Conservation (phyloP, 2,888 invertebrate species). For the Disparrhopalites patrizii region DNA sequence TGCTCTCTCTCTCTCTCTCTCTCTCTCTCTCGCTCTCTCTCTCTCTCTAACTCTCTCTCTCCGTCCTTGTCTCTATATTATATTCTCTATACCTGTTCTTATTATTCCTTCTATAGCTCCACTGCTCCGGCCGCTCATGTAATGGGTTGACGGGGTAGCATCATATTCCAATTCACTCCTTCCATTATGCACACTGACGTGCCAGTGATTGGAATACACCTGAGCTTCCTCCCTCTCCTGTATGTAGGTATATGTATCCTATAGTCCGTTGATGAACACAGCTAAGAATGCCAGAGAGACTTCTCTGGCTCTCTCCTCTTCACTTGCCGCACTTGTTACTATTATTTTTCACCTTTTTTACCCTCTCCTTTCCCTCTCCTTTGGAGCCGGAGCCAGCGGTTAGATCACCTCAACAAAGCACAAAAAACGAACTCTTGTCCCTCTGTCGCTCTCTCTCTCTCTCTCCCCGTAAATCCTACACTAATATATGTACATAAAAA, state of each 20-base stretch:
- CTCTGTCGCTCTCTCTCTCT: too few species aligned
- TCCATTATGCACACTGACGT: background rate
- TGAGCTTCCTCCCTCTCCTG: background rate
- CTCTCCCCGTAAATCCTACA: background rate
- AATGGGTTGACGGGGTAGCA: background rate
- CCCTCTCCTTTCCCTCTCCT: background rate
- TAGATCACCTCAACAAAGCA: too few species aligned
- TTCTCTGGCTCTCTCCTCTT: background rate
- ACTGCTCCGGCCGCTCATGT: background rate
- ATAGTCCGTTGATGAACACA: background rate
- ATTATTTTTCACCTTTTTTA: slow-evolving; percentile 1
- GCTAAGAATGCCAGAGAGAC: background rate
- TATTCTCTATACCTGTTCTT: too few species aligned
- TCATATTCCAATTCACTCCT: background rate
- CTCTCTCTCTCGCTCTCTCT: background rate
- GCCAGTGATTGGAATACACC: too few species aligned
- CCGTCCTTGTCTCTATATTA: background rate
- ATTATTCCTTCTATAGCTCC: too few species aligned
- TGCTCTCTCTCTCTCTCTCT: background rate
- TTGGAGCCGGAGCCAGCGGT: slow-evolving; percentile 3
- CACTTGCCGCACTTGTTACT: background rate
- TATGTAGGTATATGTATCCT: too few species aligned
- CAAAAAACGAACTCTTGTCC: too few species aligned
- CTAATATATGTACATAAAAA: background rate
- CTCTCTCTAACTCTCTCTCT: too few species aligned